Base-by-base conservation (phyloP, 2,888 invertebrate species). In the Sialis fuliginosa region DNA sequence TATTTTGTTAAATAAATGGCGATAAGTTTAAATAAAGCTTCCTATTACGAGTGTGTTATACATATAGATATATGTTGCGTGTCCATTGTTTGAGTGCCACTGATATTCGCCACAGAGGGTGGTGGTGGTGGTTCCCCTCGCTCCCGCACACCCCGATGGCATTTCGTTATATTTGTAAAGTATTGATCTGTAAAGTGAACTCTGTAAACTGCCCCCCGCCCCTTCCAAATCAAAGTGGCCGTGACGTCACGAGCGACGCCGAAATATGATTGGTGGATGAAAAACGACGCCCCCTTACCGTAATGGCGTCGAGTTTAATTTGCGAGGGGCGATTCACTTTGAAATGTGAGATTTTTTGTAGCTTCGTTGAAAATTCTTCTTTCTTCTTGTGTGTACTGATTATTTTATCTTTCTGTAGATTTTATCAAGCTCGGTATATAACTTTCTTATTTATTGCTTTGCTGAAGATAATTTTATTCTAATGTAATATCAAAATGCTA, bases 251-350 rank as follows among this genome's bases (percentile, higher is more conserved):
- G 56, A 58, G 56, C 57, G 62, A 58, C 61, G 62, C 58, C 55
- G 53, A 58, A 45, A 57, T 60, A 61, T 62, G 62, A 64, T 64
- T 63, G 63, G 63, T 57, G 56, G 64, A 62, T 62, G 62, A 62
- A 57, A 62, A 62, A 63, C 62, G 60, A 64, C 64, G 62, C 64
- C 63, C 62, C 58, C 54, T 56, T 55, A 58, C 58, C 56, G 57
- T 58, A 61, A 62, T 62, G 61, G 62, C 62, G 60, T 55, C 57
- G 45, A 45, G 37, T 45, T 45, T 45, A 45, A 45, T 42, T 42
- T 42, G 42, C 31, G 32, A 42, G 42, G 31, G 42, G 42, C n/a
- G 12, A n/a, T 12, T 37, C 12, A 37, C 37, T 12, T 37, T 37
- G 37, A 37, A 12, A 37, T 10, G 37, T 6, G 6, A 12, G 10